These are phyloP conservation scores for Austrolebias charrua DNA, from an alignment of 2,797 vertebrate species.

Conservation along the genomic window DNA sequence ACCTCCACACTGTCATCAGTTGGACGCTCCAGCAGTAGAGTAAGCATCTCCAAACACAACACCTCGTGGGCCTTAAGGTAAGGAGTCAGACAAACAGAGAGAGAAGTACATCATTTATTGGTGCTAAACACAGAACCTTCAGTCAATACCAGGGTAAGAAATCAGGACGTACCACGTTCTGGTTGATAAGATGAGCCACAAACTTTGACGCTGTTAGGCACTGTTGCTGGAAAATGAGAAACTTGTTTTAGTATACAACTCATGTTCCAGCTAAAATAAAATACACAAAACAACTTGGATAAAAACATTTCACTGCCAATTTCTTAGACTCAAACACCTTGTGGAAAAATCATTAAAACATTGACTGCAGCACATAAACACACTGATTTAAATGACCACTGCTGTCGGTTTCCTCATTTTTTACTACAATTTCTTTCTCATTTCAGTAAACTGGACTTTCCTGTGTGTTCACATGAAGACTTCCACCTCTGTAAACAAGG, in stretches of 20 bases:
- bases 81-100: neutral
- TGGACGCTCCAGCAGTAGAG: constrained; percentile 93
- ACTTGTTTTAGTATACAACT: constrained; percentile 11
- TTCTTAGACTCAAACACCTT: neutral
- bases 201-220: constrained; percentile 97
- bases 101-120: neutral
- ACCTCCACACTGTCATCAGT: constrained; percentile 98
- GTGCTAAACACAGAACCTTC: neutral
- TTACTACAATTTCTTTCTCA: constrained; percentile 15
- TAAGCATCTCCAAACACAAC: constrained; percentile 96
- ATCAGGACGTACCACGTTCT: constrained; percentile 90
- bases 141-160: neutral
- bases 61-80: constrained; percentile 90
- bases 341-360: constrained; percentile 2
- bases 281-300: too few species aligned
- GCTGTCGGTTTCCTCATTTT: constrained; percentile 6
- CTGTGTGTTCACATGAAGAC: constrained; percentile 11
- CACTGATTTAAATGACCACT: neutral
- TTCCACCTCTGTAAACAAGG: constrained; percentile 12
- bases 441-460: constrained; percentile 11
- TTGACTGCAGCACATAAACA: constrained; percentile 7
- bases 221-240: constrained; percentile 85
- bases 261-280: neutral
- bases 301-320: neutral
- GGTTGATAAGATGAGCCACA: constrained; percentile 98